Conservation (phyloP, 2,113 vertebrate genomes). For the Ivindomyrus marchei region DNA sequence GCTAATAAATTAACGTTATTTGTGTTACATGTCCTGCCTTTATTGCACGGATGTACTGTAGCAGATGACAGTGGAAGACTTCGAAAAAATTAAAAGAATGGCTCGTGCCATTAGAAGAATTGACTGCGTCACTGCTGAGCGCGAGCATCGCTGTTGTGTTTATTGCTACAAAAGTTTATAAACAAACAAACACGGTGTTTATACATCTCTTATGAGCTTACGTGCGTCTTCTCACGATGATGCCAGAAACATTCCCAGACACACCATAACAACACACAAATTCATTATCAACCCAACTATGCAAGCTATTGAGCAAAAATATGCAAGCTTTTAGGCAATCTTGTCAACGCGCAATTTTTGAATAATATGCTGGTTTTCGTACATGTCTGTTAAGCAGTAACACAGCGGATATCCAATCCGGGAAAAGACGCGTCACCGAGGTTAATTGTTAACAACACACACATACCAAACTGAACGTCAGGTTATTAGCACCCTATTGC, state of each 20-base stretch:
- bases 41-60: not conserved
- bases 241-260: not conserved
- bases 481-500: not conserved
- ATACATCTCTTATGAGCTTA: not conserved
- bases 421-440: not conserved
- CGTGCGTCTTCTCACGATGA: not conserved
- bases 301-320: not conserved
- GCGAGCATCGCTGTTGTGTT: not conserved
- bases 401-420: not conserved
- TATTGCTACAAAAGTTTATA: not conserved
- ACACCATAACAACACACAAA: not conserved
- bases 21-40: not conserved
- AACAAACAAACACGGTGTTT: not conserved
- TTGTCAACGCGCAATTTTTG: not conserved
- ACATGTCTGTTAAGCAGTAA: not conserved
- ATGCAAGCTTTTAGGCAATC: not conserved
- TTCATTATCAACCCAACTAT: not conserved
- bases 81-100: not conserved
- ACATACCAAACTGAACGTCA: not conserved
- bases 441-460: no score
- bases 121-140: not conserved
- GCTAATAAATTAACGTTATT: not conserved
- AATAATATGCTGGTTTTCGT: not conserved
- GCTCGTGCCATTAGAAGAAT: not conserved
- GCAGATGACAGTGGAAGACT: not conserved